These are phyloP conservation scores for Coenonympha glycerion DNA, from an alignment of 2,888 invertebrate genomes.

Conservation along the genomic window DNA sequence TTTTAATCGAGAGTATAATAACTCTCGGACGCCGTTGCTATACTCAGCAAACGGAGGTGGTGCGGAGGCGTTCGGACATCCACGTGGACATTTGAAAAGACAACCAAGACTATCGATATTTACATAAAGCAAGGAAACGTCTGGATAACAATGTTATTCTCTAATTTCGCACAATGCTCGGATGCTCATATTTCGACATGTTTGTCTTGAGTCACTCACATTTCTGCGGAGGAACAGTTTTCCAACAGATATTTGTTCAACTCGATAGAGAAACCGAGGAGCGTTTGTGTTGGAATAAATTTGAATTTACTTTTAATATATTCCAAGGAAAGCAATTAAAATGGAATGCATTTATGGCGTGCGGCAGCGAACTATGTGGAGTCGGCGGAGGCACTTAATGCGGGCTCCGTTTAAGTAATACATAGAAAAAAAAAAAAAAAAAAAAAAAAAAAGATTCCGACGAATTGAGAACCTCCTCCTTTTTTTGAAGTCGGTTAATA, in stretches of 20 bases:
- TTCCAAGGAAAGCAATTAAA: conserved; percentile 17
- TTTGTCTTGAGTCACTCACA: conserved; percentile 1
- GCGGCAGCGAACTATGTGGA: conserved; percentile 21
- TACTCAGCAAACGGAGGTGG: conserved; percentile 24
- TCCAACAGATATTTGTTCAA: not conserved
- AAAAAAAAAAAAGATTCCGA: too few relatives aligned
- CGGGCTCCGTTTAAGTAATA: conserved; percentile 65
- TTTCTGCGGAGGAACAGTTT: conserved; percentile 4
- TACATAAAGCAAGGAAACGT: conserved; percentile 22
- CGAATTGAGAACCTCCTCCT: too few relatives aligned
- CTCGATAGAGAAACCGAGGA: conserved; percentile 6
- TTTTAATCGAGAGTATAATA: conserved; percentile 29
- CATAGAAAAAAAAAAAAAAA: too few relatives aligned
- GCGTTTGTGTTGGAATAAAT: conserved; percentile 10
- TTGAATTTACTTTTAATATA: conserved; percentile 12
- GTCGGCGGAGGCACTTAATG: conserved; percentile 43
- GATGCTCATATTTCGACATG: conserved; percentile 3
- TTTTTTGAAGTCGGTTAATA: too few relatives aligned
- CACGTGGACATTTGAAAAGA: conserved; percentile 22
- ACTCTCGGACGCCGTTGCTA: too few relatives aligned
- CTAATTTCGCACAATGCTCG: not conserved
- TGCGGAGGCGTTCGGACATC: conserved; percentile 23
- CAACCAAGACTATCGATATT: conserved; percentile 26
- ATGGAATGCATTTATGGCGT: conserved; percentile 18
- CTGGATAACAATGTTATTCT: not conserved